Conservation (phyloP, 2,888 invertebrate genomes). For the Heteromurus nitidus region DNA sequence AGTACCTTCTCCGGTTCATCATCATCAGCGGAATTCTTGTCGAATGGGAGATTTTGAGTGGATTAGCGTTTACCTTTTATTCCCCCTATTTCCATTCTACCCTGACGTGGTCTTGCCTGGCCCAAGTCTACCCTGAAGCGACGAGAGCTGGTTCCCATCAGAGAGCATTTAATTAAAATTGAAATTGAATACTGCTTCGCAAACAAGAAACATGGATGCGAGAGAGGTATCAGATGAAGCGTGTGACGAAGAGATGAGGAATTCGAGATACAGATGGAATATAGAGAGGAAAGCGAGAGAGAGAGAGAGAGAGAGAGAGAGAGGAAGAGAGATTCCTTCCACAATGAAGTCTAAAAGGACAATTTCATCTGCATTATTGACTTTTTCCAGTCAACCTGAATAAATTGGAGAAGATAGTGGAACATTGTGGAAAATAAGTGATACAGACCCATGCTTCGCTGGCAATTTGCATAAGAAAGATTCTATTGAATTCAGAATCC, state of each 20-base stretch:
- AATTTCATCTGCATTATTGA: not conserved
- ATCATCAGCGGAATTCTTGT: too few species aligned
- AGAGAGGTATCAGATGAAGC: too few species aligned
- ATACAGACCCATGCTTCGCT: not conserved
- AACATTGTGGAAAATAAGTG: not conserved
- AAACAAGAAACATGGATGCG: conserved; percentile 36
- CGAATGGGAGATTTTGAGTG: not conserved
- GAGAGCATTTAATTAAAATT: conserved; percentile 35
- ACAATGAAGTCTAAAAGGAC: not conserved
- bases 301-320: not conserved
- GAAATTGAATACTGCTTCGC: conserved; percentile 46
- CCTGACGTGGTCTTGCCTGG: too few species aligned
- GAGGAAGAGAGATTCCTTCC: not conserved
- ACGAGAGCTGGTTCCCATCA: conserved; percentile 11
- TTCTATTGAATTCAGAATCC: too few species aligned
- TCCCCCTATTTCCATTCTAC: too few species aligned
- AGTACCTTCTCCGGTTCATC: too few species aligned
- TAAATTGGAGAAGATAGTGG: not conserved
- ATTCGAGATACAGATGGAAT: too few species aligned
- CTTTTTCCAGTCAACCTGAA: not conserved
- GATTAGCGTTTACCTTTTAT: too few species aligned
- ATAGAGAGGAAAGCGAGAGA: not conserved
- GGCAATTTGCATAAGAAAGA: too few species aligned
- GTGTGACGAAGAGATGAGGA: too few species aligned
- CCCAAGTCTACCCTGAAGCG: too few species aligned